Percentiles rank a stretch among this genome's conserved stretches.
phyloP scores from a whole-genome alignment of 2,797 vertebrate species.

The Eulemur mongoz region DNA sequence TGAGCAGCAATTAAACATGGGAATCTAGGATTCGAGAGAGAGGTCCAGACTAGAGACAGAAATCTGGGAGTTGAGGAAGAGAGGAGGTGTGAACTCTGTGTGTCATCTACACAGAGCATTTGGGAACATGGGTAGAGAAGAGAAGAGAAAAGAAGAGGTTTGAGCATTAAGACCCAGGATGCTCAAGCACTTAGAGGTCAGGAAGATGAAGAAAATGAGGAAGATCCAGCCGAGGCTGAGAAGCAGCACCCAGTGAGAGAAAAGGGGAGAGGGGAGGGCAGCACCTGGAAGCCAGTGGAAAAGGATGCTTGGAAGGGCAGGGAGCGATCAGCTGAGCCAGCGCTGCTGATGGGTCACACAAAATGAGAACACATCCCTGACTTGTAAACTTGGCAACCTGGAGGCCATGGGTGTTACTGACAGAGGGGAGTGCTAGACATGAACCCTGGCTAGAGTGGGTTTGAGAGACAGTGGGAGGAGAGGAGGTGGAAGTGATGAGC shows the following conservation, averaged over 20 bases:
- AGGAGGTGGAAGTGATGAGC: not conserved
- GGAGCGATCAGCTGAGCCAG: not conserved
- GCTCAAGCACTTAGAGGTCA: not conserved
- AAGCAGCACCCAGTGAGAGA: not conserved
- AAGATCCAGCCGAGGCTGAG: not conserved
- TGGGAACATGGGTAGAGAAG: not conserved
- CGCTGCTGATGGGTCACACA: not conserved
- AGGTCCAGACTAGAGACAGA: not conserved
- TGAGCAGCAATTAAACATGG: not conserved
- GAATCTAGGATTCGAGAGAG: not conserved
- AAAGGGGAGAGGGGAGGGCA: not conserved
- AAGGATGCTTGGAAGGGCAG: not conserved
- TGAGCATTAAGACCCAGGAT: not conserved
- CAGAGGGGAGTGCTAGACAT: not conserved
- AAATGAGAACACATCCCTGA: not conserved
- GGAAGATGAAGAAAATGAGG: not conserved
- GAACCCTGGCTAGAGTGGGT: not conserved
- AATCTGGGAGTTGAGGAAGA: not conserved
- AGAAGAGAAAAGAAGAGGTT: not conserved
- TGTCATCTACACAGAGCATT: not conserved
- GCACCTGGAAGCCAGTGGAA: not conserved
- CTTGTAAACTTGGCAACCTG: not conserved
- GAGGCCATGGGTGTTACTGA: not conserved
- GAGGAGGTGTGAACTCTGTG: not conserved
- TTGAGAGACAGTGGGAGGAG: not conserved